Conservation (phyloP, 2,113 vertebrate species). For the Myodes glareolus region DNA sequence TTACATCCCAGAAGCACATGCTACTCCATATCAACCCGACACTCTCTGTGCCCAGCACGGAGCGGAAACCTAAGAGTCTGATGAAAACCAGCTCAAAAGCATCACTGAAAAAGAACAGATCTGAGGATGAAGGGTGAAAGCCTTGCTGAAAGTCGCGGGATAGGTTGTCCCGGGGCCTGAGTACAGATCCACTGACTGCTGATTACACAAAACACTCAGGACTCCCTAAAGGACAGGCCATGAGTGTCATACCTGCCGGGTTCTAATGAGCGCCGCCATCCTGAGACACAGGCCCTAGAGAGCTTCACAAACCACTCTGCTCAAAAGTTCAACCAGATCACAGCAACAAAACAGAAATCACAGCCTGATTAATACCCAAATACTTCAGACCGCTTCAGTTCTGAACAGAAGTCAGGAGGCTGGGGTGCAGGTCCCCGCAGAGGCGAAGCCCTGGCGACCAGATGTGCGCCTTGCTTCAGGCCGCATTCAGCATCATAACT, state of each 20-base stretch:
- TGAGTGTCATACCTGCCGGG: not conserved
- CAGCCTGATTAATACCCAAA: not conserved
- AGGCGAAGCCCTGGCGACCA: not conserved
- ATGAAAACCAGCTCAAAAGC: not conserved
- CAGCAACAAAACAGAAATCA: conserved; percentile 11
- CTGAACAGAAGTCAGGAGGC: conserved; percentile 2
- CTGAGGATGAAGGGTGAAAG: not conserved
- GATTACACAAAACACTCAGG: not conserved
- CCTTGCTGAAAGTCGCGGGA: not conserved
- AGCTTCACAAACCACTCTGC: not conserved
- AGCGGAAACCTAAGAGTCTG: not conserved
- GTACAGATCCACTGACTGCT: not conserved
- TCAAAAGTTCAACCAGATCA: not conserved
- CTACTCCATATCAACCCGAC: not conserved
- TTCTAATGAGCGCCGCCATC: no score
- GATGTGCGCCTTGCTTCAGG: not conserved
- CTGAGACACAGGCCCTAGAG: not conserved
- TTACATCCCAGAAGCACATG: not conserved
- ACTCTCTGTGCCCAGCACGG: not conserved
- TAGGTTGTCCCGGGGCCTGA: not conserved
- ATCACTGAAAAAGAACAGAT: not conserved
- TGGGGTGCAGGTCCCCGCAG: not conserved
- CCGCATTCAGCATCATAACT: conserved; percentile 28
- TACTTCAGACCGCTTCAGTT: not conserved
- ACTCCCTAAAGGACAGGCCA: not conserved